Conservation (phyloP, 2,888 invertebrate genomes). For the Mylabris sibirica region DNA sequence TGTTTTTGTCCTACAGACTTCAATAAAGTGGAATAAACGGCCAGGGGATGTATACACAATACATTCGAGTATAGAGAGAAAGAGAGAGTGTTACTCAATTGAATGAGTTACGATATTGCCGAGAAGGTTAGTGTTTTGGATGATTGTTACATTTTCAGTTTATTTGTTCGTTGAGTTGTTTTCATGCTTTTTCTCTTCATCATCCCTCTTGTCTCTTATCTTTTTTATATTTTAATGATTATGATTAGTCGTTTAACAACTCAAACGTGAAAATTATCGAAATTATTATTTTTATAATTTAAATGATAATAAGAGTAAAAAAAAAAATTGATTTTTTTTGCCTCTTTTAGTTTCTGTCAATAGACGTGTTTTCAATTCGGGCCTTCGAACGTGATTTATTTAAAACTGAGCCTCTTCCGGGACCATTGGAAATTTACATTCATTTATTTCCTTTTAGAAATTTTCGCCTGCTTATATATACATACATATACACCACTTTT, state of each 20-base stretch:
- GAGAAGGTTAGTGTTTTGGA: conserved; percentile 53
- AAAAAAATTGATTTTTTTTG: neutral
- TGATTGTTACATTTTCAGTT: conserved; percentile 53
- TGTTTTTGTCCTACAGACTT: conserved; percentile 47
- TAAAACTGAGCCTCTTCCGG: conserved; percentile 12
- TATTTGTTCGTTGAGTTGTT: conserved; percentile 41
- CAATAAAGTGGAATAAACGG: conserved; percentile 47
- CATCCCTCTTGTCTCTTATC: neutral
- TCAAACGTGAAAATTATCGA: neutral
- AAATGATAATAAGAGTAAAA: neutral
- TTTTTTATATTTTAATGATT: neutral
- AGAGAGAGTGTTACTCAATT: conserved; percentile 29
- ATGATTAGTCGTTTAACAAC: neutral
- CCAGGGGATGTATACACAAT: conserved; percentile 19
- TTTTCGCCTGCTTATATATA: neutral
- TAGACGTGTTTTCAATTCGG: conserved; percentile 10
- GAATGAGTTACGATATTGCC: conserved; percentile 53
- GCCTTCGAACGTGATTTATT: conserved; percentile 16
- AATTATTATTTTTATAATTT: neutral
- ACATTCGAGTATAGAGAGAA: conserved; percentile 9
- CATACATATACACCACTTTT: neutral
- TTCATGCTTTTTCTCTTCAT: conserved; percentile 19
- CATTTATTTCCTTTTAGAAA: conserved; percentile 2
- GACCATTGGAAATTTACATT: conserved; percentile 3
- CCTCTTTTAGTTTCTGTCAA: neutral